Conservation (phyloP, 2,113 vertebrate species). For the Cheilinus undulatus region DNA sequence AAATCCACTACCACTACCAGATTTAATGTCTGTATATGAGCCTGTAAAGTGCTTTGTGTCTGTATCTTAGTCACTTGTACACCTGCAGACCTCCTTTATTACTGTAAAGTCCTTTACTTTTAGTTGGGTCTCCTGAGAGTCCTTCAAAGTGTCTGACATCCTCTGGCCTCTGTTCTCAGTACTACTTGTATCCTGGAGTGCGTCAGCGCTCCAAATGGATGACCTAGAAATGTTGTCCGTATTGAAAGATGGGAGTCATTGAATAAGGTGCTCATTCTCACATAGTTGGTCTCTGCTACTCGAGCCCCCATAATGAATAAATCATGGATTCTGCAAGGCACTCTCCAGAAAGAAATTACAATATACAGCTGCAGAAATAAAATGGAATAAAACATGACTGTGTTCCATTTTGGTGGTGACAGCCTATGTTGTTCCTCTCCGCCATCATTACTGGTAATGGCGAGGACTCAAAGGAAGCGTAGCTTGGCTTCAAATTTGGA, state of each 20-base stretch:
- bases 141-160: slow-evolving; percentile 64
- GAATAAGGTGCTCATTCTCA: slow-evolving; percentile 76
- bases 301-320: slow-evolving; percentile 77
- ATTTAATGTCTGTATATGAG: slow-evolving; percentile 28
- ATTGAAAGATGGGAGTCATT: slow-evolving; percentile 77
- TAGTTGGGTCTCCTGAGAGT: slow-evolving; percentile 65
- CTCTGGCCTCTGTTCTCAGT: slow-evolving; percentile 64
- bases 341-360: slow-evolving; percentile 78
- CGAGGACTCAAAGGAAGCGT: slow-evolving; percentile 44
- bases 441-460: slow-evolving; percentile 60
- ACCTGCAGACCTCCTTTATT: slow-evolving; percentile 42
- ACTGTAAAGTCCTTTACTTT: slow-evolving; percentile 64
- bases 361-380: slow-evolving; percentile 74
- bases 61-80: slow-evolving; percentile 31
- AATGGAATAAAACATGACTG: slow-evolving; percentile 80
- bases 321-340: slow-evolving; percentile 73
- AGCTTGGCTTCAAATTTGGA: slow-evolving; percentile 29
- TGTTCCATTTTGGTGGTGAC: slow-evolving; percentile 64
- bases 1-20: slow-evolving; percentile 29
- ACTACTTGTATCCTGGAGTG: slow-evolving; percentile 73
- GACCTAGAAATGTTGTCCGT: slow-evolving; percentile 76
- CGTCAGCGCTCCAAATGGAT: slow-evolving; percentile 64
- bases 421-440: slow-evolving; percentile 64
- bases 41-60: slow-evolving; percentile 35
- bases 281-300: slow-evolving; percentile 70